Conservation (phyloP, 2,888 invertebrate genomes). For the Octonoba sinensis region DNA sequence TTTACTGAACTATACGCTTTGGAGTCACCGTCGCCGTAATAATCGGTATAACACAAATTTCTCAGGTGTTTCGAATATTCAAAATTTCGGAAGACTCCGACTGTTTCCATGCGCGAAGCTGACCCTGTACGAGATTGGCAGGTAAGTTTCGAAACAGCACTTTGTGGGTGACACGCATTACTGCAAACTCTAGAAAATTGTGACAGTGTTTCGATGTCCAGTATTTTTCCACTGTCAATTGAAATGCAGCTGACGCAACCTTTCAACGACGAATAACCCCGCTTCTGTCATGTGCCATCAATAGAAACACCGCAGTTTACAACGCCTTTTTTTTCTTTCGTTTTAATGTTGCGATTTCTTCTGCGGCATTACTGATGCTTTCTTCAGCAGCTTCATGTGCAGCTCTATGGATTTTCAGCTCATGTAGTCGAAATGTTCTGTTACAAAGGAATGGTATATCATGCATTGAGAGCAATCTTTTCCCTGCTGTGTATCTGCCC, state of each 20-base stretch:
- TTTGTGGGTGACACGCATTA: neutral
- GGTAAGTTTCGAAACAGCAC: neutral
- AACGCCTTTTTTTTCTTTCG: neutral
- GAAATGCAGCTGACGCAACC: constrained; percentile 18
- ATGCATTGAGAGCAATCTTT: neutral
- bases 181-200: constrained; percentile 9
- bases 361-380: neutral
- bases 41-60: neutral
- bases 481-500: neutral
- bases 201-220: neutral
- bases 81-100: constrained; percentile 1
- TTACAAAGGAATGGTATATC: constrained; percentile 13
- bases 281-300: constrained; percentile 1
- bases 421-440: neutral
- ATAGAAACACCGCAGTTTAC: neutral
- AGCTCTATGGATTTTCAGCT: neutral
- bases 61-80: neutral
- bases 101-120: constrained; percentile 10
- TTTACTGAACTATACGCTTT: constrained; percentile 12
- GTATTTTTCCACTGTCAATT: neutral
- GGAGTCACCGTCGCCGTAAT: constrained; percentile 23
- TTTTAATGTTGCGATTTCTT: neutral
- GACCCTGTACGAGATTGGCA: neutral
- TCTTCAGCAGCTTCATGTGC: constrained; percentile 11
- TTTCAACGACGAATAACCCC: constrained; percentile 2